phyloP scores from a whole-genome alignment of 2,797 vertebrate genomes.

The Muscicapa comitata region DNA sequence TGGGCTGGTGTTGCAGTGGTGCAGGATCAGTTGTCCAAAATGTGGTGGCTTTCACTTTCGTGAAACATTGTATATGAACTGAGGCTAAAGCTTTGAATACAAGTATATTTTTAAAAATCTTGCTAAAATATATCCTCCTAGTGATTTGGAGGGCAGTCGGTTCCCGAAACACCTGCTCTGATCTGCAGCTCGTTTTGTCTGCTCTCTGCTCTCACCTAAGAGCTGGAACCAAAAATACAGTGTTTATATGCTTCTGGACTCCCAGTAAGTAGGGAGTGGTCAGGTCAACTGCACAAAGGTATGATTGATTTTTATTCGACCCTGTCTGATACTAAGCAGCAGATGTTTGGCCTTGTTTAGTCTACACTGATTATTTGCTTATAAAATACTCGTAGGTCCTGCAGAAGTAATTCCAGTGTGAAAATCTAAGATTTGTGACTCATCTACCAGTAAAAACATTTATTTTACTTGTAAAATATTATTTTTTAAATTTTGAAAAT shows the following conservation, averaged over 20 bases:
- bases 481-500: not conserved
- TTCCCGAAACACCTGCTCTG: fast-evolving
- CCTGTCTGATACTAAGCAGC: not conserved
- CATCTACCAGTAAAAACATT: not conserved
- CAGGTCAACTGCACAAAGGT: not conserved
- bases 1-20: not conserved
- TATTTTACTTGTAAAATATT: not conserved
- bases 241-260: not conserved
- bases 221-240: not conserved
- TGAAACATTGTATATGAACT: fast-evolving
- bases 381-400: not conserved
- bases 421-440: not conserved
- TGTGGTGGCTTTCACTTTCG: fast-evolving
- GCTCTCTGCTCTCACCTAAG: not conserved
- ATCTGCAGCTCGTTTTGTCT: not conserved
- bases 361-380: not conserved
- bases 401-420: not conserved
- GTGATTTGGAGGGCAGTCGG: not conserved
- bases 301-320: not conserved
- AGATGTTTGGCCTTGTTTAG: not conserved
- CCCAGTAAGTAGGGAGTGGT: not conserved
- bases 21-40: not conserved
- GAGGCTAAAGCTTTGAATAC: not conserved
- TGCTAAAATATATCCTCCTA: not conserved
- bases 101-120: not conserved